These are phyloP conservation scores for Enteromius mattozi DNA, from an alignment of 2,797 vertebrate species.

Conservation along the genomic window DNA sequence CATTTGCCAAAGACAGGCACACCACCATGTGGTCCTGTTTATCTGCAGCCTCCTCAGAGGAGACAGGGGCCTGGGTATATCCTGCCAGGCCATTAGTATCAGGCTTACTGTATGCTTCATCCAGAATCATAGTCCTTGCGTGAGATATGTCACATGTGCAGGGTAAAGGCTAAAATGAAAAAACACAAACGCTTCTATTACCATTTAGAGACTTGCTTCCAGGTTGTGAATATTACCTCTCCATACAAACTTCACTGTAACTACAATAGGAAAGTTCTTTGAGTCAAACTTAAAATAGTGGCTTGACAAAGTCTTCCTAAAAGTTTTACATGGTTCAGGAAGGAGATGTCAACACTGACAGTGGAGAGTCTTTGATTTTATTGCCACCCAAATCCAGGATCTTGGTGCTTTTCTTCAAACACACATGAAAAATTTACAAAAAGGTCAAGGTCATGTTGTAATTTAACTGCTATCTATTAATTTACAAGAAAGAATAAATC, in stretches of 20 bases:
- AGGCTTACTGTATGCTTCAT: slow-evolving; percentile 87
- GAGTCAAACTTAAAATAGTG: too few relatives aligned
- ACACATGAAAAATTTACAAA: background rate
- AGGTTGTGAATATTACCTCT: background rate
- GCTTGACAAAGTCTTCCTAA: background rate
- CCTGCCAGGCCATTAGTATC: slow-evolving; percentile 90
- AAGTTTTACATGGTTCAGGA: background rate
- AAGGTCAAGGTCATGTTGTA: background rate
- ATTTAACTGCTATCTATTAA: background rate
- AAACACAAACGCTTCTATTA: background rate
- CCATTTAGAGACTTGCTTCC: background rate
- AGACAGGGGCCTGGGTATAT: slow-evolving; percentile 83
- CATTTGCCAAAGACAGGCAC: slow-evolving; percentile 84
- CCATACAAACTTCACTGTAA: background rate
- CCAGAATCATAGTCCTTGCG: slow-evolving; percentile 87
- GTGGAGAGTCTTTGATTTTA: background rate
- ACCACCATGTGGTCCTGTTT: slow-evolving; percentile 88
- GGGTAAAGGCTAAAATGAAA: slow-evolving; percentile 70
- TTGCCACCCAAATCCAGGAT: background rate
- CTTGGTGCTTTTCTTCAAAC: too few relatives aligned
- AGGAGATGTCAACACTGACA: background rate
- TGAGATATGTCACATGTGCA: slow-evolving; percentile 87
- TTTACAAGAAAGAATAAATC: background rate
- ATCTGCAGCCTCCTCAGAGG: slow-evolving; percentile 79
- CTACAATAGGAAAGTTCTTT: background rate